phyloP scores from a whole-genome alignment of 2,888 invertebrate genomes.

The Netelia inedita region DNA sequence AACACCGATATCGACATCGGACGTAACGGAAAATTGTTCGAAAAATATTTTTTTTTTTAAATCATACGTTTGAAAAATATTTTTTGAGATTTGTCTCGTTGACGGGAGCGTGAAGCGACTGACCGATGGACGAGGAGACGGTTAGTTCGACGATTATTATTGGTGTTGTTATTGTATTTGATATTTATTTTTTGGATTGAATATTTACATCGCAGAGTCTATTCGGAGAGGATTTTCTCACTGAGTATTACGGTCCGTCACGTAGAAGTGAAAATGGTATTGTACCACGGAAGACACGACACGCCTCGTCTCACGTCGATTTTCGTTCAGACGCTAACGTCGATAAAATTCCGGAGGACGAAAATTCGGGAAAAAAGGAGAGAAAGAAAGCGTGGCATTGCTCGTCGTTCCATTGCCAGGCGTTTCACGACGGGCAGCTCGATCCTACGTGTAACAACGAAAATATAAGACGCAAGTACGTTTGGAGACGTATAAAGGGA shows the following conservation, averaged over 20 bases:
- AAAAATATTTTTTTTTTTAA: neutral
- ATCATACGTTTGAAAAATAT: neutral
- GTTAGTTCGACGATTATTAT: constrained; percentile 24
- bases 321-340: constrained; percentile 30
- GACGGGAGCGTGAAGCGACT: neutral
- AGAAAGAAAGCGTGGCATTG: constrained; percentile 69
- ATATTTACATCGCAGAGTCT: constrained; percentile 8
- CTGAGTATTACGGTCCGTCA: constrained; percentile 21
- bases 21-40: constrained; percentile 1
- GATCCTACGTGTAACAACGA: constrained; percentile 50
- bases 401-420: constrained; percentile 71
- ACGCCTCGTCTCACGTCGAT: constrained; percentile 50
- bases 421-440: constrained; percentile 44
- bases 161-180: neutral
- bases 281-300: constrained; percentile 45
- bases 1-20: neutral
- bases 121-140: constrained; percentile 43
- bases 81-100: too few relatives aligned
- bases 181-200: neutral
- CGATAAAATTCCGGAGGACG: constrained; percentile 42
- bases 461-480: constrained; percentile 44
- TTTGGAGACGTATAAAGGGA: constrained; percentile 57
- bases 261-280: constrained; percentile 13
- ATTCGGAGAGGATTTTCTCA: constrained; percentile 26
- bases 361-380: constrained; percentile 53